Evolutionary conservation across 2,888 invertebrate species (phyloP), one percentile per base, ranked within the genome.

Genomic region (Aleiodes alternator): DNA sequence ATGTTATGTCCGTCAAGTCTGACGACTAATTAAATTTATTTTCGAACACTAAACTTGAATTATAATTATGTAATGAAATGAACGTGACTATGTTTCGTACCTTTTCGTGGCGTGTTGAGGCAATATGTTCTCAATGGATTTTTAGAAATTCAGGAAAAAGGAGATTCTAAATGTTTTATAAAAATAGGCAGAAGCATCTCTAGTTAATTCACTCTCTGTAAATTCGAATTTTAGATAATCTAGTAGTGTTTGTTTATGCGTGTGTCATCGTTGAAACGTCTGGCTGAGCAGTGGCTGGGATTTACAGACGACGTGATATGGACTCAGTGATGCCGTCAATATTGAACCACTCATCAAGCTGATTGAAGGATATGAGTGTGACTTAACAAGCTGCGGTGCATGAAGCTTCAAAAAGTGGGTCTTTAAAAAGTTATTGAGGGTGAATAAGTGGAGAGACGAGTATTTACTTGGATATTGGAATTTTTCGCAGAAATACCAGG

Each of bases 281-380:
- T 43, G 16, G 12, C 9, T 9, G 64, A 43, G 48, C 16, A 64
- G 61, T 2, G 61, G 43, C 43, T 43, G 16, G 55, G 23, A 64
- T 48, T 43, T 23, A 43, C 61, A 34, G 12, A 38, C 34, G 11
- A 34, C 3, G 38, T 38, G 11, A 23, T 56, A 56, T 56, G 16
- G 38, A 38, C 61, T n/a, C 16, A 61, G 61, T 56, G 34, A 56
- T 69, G 51, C 38, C 53, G 69, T 69, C 74, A 69, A 74, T 74
- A 74, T 74, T 74, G 69, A 43, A 64, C 69, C 29, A 69, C 74
- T 74, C 74, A 74, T 69, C 74, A 69, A 59, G 50, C 43, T 74
- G 69, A 74, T 74, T 74, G 69, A 53, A 69, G 55, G 23, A 50
- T 59, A 16, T 11, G 43, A 38, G 53, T 56, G 51, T 23, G 12